Conservation (phyloP, 2,888 invertebrate genomes). For the Monopis laevigella region DNA sequence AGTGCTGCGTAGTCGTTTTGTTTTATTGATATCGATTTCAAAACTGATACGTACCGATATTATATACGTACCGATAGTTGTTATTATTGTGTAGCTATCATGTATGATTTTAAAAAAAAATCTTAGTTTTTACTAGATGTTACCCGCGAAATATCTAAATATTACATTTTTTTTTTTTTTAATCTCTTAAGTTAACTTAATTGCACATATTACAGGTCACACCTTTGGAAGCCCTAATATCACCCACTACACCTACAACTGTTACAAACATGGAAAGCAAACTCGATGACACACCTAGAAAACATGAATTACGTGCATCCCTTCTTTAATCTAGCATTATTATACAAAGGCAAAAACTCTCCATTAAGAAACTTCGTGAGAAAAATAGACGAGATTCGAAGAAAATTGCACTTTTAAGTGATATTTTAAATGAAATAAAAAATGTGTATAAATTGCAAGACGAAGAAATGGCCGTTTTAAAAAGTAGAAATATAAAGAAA, state of each 20-base stretch:
- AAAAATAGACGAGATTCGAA: neutral
- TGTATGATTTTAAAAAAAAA: too few species aligned
- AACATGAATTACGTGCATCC: neutral
- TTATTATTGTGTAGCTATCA: too few species aligned
- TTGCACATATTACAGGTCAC: too few species aligned
- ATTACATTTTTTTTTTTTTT: too few species aligned
- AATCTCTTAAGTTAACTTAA: too few species aligned
- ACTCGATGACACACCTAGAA: neutral
- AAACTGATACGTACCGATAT: too few species aligned
- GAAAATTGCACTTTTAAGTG: neutral
- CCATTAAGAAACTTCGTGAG: neutral
- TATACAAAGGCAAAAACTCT: neutral
- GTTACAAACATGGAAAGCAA: neutral
- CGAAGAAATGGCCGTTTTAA: neutral
- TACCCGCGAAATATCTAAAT: too few species aligned
- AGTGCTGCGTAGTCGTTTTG: too few species aligned
- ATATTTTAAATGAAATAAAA: neutral
- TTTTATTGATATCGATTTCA: too few species aligned
- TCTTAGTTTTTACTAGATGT: too few species aligned
- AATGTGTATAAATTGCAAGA: neutral
- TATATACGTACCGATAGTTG: too few species aligned
- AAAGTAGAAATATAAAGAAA: neutral
- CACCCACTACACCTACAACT: neutral
- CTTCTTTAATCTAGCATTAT: neutral
- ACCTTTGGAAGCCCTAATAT: too few species aligned